Evolutionary conservation across 2,113 vertebrate genomes (phyloP), one percentile per base, ranked within the genome.

Genomic region (Sialia sialis): DNA sequence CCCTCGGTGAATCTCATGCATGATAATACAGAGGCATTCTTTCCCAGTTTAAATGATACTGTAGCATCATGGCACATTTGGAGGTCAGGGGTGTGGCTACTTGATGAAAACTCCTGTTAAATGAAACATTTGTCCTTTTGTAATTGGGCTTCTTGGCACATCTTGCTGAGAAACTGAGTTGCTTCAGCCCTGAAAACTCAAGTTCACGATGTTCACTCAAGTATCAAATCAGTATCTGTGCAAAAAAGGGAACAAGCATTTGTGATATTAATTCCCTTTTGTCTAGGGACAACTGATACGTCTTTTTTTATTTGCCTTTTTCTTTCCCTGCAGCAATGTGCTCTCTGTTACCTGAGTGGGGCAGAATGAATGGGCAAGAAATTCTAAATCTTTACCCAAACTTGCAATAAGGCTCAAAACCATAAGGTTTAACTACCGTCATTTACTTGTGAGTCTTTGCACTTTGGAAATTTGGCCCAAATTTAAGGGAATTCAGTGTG

Each of bases 81-180:
- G 92, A 91, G 89, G 73, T 86, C 95, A 94, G 79, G 25, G 56
- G 75, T 16, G 62, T 73, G 77, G 75, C 94, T 89, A 84, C 34
- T 48, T 0, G 16, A 82, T 13, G 75, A 84, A 88, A 93, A 93
- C n/a, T 54, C 58, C 85, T 22, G 72, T 67, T 84, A 95, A 97
- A 93, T 34, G 52, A 85, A 91, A 94, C 19, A 43, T 90, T 95
- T 97, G 84, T 95, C 87, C 89, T 96, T 95, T 95, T 38, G 49
- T 72, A 27, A 22, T 59, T 89, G 41, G 79, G 84, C 84, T 85
- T 69, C 58, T 83, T 91, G 95, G 95, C 83, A 72, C 90, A 18
- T 87, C 58, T 58, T 80, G 64, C 83, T 39, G 19, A 92, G 86
- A 74, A 89, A 93, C 58, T 32, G 58, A 93, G 51, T 82, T 94